Percentiles rank a stretch among this genome's conserved stretches.
Evolutionary conservation across 2,888 invertebrate species (phyloP).

Genomic region (Emesis furor): DNA sequence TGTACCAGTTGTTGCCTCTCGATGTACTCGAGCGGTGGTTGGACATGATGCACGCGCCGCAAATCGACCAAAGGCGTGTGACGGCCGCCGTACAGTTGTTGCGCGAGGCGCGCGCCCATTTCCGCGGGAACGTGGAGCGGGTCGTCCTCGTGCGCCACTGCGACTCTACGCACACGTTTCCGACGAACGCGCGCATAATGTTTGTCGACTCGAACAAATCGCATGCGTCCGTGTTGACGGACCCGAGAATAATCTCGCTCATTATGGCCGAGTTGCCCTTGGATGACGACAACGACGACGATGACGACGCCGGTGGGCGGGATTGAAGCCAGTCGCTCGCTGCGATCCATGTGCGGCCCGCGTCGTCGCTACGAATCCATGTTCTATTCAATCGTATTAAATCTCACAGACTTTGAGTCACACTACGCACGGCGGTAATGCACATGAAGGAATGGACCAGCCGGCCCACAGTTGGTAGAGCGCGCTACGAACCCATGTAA

Average conservation of each 20-base stretch:
- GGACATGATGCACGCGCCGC: slow-evolving; percentile 15
- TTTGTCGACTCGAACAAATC: slow-evolving; percentile 10
- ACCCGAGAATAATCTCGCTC: neutral
- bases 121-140: slow-evolving; percentile 16
- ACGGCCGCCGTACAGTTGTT: slow-evolving; percentile 2
- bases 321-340: no score
- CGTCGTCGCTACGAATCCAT: no score
- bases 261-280: slow-evolving; percentile 10
- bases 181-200: slow-evolving; percentile 4
- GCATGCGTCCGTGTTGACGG: slow-evolving; percentile 5
- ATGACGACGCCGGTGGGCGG: neutral
- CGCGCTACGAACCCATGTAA: no score
- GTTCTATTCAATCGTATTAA: no score
- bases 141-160: slow-evolving; percentile 7
- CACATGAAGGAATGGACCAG: no score
- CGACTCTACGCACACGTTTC: slow-evolving; percentile 18
- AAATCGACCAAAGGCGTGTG: slow-evolving; percentile 15
- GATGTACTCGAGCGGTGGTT: slow-evolving; percentile 25
- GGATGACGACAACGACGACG: neutral
- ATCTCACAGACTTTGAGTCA: no score
- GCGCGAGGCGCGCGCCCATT: slow-evolving; percentile 20
- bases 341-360: no score
- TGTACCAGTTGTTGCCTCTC: slow-evolving; percentile 11
- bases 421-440: no score
- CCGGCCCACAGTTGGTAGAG: no score